Evolutionary conservation across 2,888 invertebrate species (phyloP), one percentile per base, ranked within the genome.

Genomic region (Poecilobothrus nobilitatus): DNA sequence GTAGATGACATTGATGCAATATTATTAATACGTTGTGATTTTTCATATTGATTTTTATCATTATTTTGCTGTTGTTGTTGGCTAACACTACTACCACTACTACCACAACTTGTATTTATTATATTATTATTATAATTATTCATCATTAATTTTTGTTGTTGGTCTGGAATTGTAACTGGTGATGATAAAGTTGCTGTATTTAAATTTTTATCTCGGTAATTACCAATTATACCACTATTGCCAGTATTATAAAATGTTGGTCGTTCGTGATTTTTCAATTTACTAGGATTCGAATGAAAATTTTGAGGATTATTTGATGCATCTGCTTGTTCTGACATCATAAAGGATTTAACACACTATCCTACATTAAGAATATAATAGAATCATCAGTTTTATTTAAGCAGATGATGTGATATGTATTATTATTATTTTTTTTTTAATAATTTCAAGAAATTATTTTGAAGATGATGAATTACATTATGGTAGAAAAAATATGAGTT

Each of bases 1-100:
- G 53, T 12, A 12, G 53, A n/a, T 66, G 66, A 66, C 66, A 66
- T 66, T 73, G 63, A 70, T 69, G 37, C 8, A 65, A 37, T 70
- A 74, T 79, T 81, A 76, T 79, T 81, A 71, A 79, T 74, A 72
- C 78, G 81, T 74, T 78, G 80, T 67, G 78, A 79, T 76, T 80
- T 80, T 12, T 15, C 15, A 12, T 5, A 37, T 8, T 37, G 37
- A 37, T 10, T 41, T 37, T 10, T 37, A 18, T 53, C 15, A 53
- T 18, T 15, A 12, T 53, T 9, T 53, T 53, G 53, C 18, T 53
- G 15, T n/a, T 53, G 53, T 2, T 53, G 53, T 53, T 53, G 53
- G 15, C 15, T 53, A 53, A 53, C 15, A 53, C n/a, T 53, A 53
- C 15, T 53, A 53, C 34, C 34, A n/a, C 27, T 27, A 27, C 9